Base-by-base conservation (phyloP, 1,140 invertebrate genomes). In the Hesperophylax magnus region DNA sequence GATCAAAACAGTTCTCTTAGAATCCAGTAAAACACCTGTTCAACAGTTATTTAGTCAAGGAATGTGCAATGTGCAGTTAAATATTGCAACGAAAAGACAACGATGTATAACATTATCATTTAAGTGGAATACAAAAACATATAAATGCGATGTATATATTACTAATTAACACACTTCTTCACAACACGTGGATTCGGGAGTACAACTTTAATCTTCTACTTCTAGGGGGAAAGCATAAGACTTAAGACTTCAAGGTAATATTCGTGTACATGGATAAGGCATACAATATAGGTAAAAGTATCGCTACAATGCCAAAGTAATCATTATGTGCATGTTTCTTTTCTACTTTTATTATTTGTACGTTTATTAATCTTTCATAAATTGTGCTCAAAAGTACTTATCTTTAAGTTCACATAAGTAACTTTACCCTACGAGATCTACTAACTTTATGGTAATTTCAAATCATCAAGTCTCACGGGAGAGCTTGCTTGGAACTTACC, bases 251-350 rank as follows among this genome's bases (percentile, higher is more conserved):
- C 47, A 72, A 56, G 54, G 18, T 11, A 72, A 24, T 53, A 52
- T 72, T 72, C 27, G 69, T 72, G 69, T 72, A 72, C 39, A 53
- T 56, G 69, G 47, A 72, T 72, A 72, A 72, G 69, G 69, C 69
- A 53, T 72, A 72, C 20, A 72, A 54, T 72, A 53, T 72, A 17
- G 18, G 20, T 47, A 47, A 47, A 47, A 47, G 39, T 47, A 47
- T 47, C 39, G 24, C 69, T 72, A 72, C 47, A 53, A 53, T 27
- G 69, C 22, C 69, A 72, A 24, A 39, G 31, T 71, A 72, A 72
- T 20, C 47, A 56, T 72, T 15, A 24, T 27, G 69, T 72, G 69
- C 69, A 17, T 22, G 53, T 20, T 20, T 71, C 17, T 53, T 20
- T 53, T 53, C 11, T 72, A 72, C 53, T 53, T 72, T 18, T 61